Conservation (phyloP, 2,797 vertebrate species). For the Capromys pilorides region DNA sequence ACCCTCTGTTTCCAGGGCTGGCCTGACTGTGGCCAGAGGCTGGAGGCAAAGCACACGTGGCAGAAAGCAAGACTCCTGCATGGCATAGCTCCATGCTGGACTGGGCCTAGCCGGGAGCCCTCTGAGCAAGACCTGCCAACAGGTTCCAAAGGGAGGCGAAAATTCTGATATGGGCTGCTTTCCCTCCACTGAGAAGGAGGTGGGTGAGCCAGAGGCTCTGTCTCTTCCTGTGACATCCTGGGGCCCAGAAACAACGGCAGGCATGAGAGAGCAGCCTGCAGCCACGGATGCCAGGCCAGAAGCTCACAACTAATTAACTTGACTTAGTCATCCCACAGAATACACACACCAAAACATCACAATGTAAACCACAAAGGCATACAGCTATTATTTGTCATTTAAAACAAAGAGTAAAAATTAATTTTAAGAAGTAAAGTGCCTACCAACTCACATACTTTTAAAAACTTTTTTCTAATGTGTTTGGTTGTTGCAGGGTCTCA, state of each 20-base stretch:
- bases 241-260: background rate
- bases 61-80: background rate
- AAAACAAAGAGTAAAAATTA: too few relatives aligned
- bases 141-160: background rate
- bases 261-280: background rate
- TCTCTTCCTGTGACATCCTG: background rate
- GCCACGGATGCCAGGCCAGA: background rate
- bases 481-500: too few relatives aligned
- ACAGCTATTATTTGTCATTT: too few relatives aligned
- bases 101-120: background rate
- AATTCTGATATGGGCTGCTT: background rate
- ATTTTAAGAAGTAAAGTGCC: too few relatives aligned
- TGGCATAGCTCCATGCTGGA: background rate
- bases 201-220: accelerated
- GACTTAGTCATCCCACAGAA: too few relatives aligned
- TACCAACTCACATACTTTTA: background rate
- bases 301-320: too few relatives aligned
- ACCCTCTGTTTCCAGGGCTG: background rate
- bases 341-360: too few relatives aligned
- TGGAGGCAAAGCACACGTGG: background rate
- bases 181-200: background rate
- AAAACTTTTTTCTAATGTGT: too few relatives aligned
- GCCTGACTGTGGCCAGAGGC: background rate
- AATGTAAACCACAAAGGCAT: too few relatives aligned
- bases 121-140: background rate